Conservation (phyloP, 2,113 vertebrate species). For the Oncorhynchus masou region DNA sequence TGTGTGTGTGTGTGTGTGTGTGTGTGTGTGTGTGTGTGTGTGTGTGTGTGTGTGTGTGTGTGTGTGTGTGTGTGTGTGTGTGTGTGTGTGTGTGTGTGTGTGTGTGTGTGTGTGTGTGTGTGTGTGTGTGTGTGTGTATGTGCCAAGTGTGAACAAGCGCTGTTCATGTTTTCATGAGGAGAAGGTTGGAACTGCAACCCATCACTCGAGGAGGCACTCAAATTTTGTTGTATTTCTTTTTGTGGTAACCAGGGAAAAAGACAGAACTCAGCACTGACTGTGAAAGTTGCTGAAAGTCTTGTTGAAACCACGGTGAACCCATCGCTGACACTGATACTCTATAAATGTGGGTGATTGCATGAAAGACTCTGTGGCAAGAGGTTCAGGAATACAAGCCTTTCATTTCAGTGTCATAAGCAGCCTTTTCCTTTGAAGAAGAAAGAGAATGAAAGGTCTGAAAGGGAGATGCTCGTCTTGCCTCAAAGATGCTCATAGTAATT, state of each 20-base stretch:
- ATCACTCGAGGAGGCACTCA: not conserved
- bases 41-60: not conserved
- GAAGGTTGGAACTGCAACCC: not conserved
- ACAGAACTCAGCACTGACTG: not conserved
- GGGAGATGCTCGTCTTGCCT: slow-evolving; percentile 9
- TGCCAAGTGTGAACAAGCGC: not conserved
- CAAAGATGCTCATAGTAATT: slow-evolving; percentile 33
- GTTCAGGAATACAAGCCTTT: slow-evolving; percentile 32
- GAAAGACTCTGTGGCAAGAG: slow-evolving; percentile 31
- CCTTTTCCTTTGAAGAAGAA: slow-evolving; percentile 49
- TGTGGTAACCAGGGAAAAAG: not conserved
- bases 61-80: not conserved
- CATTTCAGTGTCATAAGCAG: slow-evolving; percentile 32
- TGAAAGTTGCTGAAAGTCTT: slow-evolving; percentile 7
- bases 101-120: not conserved
- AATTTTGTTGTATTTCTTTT: not conserved
- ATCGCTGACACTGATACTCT: slow-evolving; percentile 17
- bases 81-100: not conserved
- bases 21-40: not conserved
- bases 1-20: not conserved
- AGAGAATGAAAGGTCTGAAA: slow-evolving; percentile 35
- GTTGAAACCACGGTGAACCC: slow-evolving; percentile 24
- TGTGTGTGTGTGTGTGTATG: not conserved
- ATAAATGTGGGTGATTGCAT: slow-evolving; percentile 30
- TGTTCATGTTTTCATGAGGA: not conserved